phyloP scores from a whole-genome alignment of 2,113 vertebrate species.

The Stercorarius parasiticus region DNA sequence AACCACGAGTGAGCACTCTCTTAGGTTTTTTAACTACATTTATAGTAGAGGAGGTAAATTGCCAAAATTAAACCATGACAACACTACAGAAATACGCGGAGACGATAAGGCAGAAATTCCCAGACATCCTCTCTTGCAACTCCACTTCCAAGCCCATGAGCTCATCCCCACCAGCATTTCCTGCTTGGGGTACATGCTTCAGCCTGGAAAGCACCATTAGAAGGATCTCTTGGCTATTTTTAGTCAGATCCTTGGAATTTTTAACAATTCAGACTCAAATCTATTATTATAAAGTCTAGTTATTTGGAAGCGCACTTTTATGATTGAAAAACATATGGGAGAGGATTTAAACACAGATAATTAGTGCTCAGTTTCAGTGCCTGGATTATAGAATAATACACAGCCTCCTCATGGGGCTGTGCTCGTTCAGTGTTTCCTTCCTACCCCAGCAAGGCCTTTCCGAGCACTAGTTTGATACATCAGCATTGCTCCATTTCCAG shows the following conservation, averaged over 20 bases:
- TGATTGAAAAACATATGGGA: neutral
- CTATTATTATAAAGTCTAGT: neutral
- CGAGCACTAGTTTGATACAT: accelerated
- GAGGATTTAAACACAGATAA: neutral
- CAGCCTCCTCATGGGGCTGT: neutral
- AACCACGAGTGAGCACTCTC: neutral
- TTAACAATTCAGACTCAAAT: neutral
- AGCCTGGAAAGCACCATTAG: neutral
- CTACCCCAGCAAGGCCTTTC: neutral
- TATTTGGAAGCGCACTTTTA: neutral
- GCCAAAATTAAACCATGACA: conserved; percentile 11
- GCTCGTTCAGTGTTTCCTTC: neutral
- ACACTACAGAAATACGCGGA: neutral
- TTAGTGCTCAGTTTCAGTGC: neutral
- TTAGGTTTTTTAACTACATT: neutral
- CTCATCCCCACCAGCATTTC: neutral
- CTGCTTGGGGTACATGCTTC: neutral
- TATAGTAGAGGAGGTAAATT: neutral
- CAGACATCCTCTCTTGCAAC: neutral
- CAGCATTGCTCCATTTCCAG: neutral
- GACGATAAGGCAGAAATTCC: neutral
- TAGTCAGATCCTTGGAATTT: neutral
- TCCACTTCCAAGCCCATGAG: neutral
- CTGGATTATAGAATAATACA: neutral
- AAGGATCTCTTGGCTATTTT: neutral